Conservation (phyloP, 2,113 vertebrate genomes). For the Platysteira castanea region DNA sequence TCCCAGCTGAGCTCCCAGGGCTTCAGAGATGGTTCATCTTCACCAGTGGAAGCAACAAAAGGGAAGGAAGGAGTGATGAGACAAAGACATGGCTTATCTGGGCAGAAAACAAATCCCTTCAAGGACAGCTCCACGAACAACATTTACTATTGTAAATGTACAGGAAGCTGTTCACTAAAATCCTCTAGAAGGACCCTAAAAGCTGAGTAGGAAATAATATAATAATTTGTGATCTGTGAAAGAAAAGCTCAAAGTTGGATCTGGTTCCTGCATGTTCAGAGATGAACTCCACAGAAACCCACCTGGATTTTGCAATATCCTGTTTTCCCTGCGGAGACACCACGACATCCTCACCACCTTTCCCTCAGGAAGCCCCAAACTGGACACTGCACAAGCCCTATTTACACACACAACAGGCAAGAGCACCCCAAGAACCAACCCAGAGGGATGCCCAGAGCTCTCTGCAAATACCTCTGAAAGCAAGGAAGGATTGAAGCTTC, state of each 20-base stretch:
- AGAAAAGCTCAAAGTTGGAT: neutral
- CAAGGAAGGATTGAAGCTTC: neutral
- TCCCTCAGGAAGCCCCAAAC: neutral
- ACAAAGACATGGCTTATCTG: neutral
- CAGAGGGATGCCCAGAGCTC: neutral
- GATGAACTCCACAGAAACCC: neutral
- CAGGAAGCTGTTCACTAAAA: neutral
- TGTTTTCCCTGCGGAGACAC: neutral
- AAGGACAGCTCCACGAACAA: neutral
- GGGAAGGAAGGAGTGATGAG: neutral
- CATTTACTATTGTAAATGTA: neutral
- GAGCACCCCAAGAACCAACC: too few relatives aligned
- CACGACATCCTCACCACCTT: fast-evolving
- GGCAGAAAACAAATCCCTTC: neutral
- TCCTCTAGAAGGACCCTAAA: neutral
- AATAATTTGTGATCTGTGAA: neutral
- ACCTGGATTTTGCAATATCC: neutral
- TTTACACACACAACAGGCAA: fast-evolving
- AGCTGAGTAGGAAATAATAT: neutral
- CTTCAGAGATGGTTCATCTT: neutral
- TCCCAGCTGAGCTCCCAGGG: neutral
- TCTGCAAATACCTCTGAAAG: neutral
- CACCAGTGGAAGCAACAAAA: neutral
- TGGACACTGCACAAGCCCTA: neutral
- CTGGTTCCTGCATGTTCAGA: neutral